Evolutionary conservation across 2,797 vertebrate species (phyloP), one percentile per base, ranked within the genome.

Genomic region (Lutjanus argentimaculatus): DNA sequence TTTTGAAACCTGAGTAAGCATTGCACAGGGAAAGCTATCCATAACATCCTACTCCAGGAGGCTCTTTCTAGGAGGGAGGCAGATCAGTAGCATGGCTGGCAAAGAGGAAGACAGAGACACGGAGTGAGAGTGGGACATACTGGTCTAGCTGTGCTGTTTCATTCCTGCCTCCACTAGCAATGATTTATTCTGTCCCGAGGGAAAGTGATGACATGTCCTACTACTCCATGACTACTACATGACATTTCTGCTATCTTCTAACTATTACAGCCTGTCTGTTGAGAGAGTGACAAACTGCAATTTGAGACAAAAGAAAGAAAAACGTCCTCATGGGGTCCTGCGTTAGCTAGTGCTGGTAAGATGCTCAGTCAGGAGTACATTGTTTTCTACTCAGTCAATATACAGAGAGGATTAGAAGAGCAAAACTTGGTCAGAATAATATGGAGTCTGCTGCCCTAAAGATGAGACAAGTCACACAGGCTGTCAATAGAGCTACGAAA

Each of bases 11-110:
- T 83, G 80, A 91, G 89, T 69, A 77, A 90, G 73, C 67, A 73
- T 53, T 80, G 83, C 63, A 83, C 56, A 59, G 80, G 76, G 75
- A 91, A 88, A 59, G 79, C 71, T 79, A 89, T 89, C 80, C 83
- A 89, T 88, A 93, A 91, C 88, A 91, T 86, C 86, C 82, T 81
- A 90, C 72, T 84, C 61, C 36, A 72, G 85, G 72, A 79, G 62
- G 71, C 58, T 82, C 79, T 68, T 65, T 65, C 72, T 62, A 40
- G 42, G 43, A 83, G 62, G 19, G 65, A 75, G 59, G 36, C 52
- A 63, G 36, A 69, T 63, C 56, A 48, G 70, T 51, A 57, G 57
- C 40, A 71, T 21, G n/a, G 65, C 62, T 52, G 49, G 63, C 45
- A 57, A 48, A 70, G 43, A 49, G 25, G 17, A 14, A 40, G 15